These are phyloP conservation scores for Apodemia hepburni DNA, from an alignment of 2,888 invertebrate species.

Conservation along the genomic window DNA sequence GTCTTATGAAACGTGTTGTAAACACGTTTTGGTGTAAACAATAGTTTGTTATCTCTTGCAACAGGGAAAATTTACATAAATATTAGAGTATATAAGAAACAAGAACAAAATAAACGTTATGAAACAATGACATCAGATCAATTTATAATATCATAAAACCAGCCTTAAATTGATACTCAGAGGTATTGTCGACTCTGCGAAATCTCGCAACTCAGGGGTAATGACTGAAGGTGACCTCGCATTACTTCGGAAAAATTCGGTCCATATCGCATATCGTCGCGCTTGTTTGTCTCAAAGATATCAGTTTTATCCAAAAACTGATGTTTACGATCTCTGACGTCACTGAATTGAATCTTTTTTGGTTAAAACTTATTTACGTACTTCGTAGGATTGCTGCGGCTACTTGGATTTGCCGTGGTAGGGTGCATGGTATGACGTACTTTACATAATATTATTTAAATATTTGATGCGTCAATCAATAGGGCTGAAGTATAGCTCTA, in stretches of 20 bases:
- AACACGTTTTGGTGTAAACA: no score
- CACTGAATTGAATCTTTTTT: neutral
- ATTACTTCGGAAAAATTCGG: constrained; percentile 66
- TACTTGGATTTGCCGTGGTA: no score
- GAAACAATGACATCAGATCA: neutral
- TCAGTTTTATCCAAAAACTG: constrained; percentile 25
- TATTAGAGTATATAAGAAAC: no score
- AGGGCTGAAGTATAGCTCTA: no score
- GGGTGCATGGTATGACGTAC: no score
- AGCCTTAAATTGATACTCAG: neutral
- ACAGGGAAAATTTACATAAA: no score
- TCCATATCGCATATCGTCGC: constrained; percentile 51
- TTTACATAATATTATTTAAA: no score
- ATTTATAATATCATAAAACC: neutral
- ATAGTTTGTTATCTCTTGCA: no score
- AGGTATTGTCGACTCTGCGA: constrained; percentile 43
- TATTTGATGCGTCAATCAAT: no score
- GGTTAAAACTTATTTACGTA: neutral
- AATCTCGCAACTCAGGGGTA: constrained; percentile 72
- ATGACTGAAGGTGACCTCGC: constrained; percentile 83
- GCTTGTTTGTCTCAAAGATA: constrained; percentile 36
- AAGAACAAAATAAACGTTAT: no score
- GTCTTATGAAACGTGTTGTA: no score
- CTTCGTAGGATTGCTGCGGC: no score
- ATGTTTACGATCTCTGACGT: neutral